Evolutionary conservation across 2,797 vertebrate genomes (phyloP).

Genomic region (Hemibagrus guttatus): DNA sequence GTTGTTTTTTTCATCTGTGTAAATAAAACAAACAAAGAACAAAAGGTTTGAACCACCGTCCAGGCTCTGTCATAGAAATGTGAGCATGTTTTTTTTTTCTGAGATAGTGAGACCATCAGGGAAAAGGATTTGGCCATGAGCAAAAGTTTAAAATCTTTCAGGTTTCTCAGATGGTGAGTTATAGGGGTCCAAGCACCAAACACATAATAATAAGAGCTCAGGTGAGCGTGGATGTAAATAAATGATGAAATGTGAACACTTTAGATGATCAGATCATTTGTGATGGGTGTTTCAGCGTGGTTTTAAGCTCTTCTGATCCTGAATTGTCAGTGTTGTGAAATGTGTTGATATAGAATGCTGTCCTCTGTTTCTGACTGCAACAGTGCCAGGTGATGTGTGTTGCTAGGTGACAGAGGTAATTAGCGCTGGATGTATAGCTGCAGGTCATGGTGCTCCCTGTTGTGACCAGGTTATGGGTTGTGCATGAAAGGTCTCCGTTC

Average conservation of each 20-base stretch:
- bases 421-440: slow-evolving; percentile 72
- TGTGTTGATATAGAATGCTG: slow-evolving; percentile 59
- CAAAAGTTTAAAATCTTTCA: background rate
- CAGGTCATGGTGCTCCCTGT: slow-evolving; percentile 69
- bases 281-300: too few relatives aligned
- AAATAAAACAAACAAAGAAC: background rate
- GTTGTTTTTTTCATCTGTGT: background rate
- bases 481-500: slow-evolving; percentile 23
- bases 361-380: slow-evolving; percentile 70
- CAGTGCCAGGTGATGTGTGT: slow-evolving; percentile 73
- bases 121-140: background rate
- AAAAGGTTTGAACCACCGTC: background rate
- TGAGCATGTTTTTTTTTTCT: background rate
- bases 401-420: slow-evolving; percentile 84
- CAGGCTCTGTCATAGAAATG: too few relatives aligned
- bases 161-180: too few relatives aligned
- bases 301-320: background rate
- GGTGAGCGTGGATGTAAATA: background rate
- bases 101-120: background rate
- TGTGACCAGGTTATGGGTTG: slow-evolving; percentile 64
- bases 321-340: background rate
- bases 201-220: background rate
- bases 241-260: background rate
- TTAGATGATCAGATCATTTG: background rate
- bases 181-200: background rate